Base-by-base conservation (phyloP, 2,797 vertebrate genomes). In the Craterocephalus amniculus region DNA sequence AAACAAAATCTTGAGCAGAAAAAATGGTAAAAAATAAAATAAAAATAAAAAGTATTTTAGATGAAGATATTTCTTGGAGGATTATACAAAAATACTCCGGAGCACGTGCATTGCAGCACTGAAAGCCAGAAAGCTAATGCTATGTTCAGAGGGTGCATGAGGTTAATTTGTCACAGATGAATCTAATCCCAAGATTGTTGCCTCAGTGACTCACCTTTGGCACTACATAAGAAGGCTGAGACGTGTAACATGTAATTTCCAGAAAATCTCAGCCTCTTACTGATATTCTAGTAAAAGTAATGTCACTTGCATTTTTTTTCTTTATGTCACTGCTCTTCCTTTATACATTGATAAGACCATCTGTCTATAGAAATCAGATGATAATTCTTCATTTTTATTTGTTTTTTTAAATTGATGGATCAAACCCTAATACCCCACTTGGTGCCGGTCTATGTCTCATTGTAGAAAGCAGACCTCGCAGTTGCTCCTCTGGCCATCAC, bases 401-500 rank as follows among this genome's bases (percentile, higher is more conserved):
- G 80, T 77, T 51, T 52, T n/a, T n/a, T n/a, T n/a, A n/a, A n/a
- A 38, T 80, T 80, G 63, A 62, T 80, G 59, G 49, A 75, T 34
- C 65, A 45, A 66, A 59, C 66, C 16, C 68, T n/a, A 38, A 16
- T 27, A 18, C 43, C 4, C 2, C 36, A 9, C 24, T 29, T 29
- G 55, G 18, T 40, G 43, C 58, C 27, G 14, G 26, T 10, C 7
- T 86, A 56, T 81, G 72, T 88, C 68, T 83, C 72, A 22, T 89
- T 91, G 85, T 95, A 99, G 97, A 99, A 99, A 96, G 96, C 95
- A 74, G 97, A 99, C 87, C 96, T 99, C 92, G 97, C 97, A 43
- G 97, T 98, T 86, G 97, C 98, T 69, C 97, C 98, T 29, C 90
- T 99, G 94, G 96, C 98, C 90, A 99, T 99, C 94, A 99, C 97